These are phyloP conservation scores for Scatophagus argus DNA, from an alignment of 2,113 vertebrate species.

Conservation along the genomic window DNA sequence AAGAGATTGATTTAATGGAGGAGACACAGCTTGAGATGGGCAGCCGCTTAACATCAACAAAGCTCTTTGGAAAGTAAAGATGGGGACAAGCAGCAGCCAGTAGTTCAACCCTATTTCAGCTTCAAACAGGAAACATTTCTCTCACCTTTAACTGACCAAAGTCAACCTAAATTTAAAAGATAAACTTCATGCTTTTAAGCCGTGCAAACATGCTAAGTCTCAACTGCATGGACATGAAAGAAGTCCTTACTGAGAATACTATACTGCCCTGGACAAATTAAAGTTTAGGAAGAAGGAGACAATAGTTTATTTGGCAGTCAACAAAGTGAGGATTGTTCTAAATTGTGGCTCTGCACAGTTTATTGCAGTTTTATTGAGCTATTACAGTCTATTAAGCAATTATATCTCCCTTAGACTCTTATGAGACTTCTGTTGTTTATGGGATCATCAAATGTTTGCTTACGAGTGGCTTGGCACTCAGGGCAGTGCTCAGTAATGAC, in stretches of 20 bases:
- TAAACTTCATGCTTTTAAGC: not conserved
- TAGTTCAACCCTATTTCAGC: not conserved
- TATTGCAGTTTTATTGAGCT: conserved; percentile 26
- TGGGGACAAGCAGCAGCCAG: not conserved
- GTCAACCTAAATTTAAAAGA: not conserved
- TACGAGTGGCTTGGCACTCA: not conserved
- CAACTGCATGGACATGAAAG: not conserved
- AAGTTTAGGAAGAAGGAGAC: not conserved
- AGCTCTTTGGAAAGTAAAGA: not conserved
- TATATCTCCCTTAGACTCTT: not conserved
- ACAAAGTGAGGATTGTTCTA: not conserved
- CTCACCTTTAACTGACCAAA: not conserved
- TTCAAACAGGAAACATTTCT: not conserved
- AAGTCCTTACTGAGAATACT: not conserved
- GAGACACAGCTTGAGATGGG: not conserved
- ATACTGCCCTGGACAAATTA: not conserved
- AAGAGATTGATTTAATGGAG: not conserved
- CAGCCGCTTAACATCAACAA: not conserved
- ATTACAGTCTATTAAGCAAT: conserved; percentile 24
- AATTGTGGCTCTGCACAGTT: conserved; percentile 1
- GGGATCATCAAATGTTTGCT: conserved; percentile 1
- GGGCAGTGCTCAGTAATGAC: not conserved
- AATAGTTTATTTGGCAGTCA: conserved; percentile 18
- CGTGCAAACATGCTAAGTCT: not conserved
- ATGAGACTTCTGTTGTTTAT: conserved; percentile 1